Evolutionary conservation across 2,113 vertebrate species (phyloP), one percentile per base, ranked within the genome.

Genomic region (Circaetus gallicus): DNA sequence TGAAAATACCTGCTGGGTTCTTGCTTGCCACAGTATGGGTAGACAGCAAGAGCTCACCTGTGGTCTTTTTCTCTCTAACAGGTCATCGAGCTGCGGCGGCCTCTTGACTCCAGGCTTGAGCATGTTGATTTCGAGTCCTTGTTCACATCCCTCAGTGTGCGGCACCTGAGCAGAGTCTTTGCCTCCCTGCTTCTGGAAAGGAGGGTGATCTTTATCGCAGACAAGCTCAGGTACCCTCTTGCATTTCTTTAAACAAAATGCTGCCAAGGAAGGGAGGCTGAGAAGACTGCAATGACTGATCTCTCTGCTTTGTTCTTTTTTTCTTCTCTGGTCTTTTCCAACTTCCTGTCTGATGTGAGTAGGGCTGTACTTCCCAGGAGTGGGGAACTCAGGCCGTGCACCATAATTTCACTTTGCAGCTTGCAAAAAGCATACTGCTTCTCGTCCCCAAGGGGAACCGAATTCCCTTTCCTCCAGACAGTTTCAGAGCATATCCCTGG

Each of bases 81-180:
- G 99, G 98, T 99, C 82, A 99, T 99, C 18, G 99, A 99, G 95
- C 98, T 99, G 95, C 99, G 99, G 59, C 98, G 99, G 65, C 99
- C 99, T 0, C 98, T 99, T 1, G 99, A 99, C 97, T 99, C 99
- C 22, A 98, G 99, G 65, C 98, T 99, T 16, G 99, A 99, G 89
- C 99, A 99, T 1, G 99, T 99, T 66, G 99, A 99, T 95, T 99
- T 99, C 4, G 99, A 99, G 95, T 99, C 99, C 93, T 98, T 99
- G 93, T 99, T 99, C 97, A 97, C 98, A 29, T 99, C 99, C 8
- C 98, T 99, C 96, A 97, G 99, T 17, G 95, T 98, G 92, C 98
- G 98, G 95, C 98, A 98, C 85, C 98, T 99, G 77, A 98, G 97
- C 94, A 98, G 98, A 78, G 97, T 98, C 82, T 98, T 99, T 9